phyloP scores from a whole-genome alignment of 2,888 invertebrate species.

The Cheilosia soror region DNA sequence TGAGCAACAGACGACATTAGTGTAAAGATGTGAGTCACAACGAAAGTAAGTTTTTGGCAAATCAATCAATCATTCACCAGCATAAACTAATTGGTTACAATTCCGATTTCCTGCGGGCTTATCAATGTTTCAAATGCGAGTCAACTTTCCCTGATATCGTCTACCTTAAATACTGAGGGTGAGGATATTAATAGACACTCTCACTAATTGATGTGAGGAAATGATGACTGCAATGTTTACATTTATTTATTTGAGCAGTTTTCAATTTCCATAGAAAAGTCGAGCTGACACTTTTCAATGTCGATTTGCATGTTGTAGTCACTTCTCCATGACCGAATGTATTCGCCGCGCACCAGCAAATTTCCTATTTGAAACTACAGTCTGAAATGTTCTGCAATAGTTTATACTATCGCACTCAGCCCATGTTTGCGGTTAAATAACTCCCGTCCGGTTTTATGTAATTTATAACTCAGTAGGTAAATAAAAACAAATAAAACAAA shows the following conservation, averaged over 20 bases:
- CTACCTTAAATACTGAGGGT: too few relatives aligned
- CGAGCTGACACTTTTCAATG: neutral
- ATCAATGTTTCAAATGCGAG: too few relatives aligned
- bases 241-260: neutral
- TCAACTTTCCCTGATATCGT: too few relatives aligned
- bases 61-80: too few relatives aligned
- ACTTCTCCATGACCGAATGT: neutral
- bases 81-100: too few relatives aligned
- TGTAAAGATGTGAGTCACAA: too few relatives aligned
- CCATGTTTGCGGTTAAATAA: conserved; percentile 21
- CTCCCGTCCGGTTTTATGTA: conserved; percentile 13
- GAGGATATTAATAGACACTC: too few relatives aligned
- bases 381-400: neutral
- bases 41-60: too few relatives aligned
- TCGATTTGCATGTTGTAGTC: neutral
- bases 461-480: conserved; percentile 16
- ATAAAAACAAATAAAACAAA: conserved; percentile 13
- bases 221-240: neutral
- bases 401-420: neutral
- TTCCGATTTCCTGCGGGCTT: too few relatives aligned
- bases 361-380: neutral
- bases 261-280: neutral
- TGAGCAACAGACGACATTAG: too few relatives aligned
- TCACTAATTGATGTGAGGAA: neutral
- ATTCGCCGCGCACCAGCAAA: conserved; percentile 9